These are phyloP conservation scores for Orgyia antiqua DNA, from an alignment of 2,888 invertebrate genomes.

Conservation along the genomic window DNA sequence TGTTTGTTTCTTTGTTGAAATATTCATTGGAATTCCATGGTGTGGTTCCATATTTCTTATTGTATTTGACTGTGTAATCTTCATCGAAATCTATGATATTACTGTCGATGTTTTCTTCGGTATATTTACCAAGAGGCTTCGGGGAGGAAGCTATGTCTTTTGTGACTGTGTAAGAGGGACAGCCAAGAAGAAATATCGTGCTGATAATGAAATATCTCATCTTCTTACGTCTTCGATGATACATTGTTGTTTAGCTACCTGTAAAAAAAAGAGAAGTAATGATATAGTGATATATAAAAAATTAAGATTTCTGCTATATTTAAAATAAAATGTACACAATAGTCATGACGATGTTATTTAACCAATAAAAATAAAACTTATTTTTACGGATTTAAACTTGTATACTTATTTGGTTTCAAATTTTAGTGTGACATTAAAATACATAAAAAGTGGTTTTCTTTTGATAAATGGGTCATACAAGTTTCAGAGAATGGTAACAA, in stretches of 20 bases:
- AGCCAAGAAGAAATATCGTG: conserved; percentile 46
- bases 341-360: neutral
- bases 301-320: too few relatives aligned
- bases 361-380: too few relatives aligned
- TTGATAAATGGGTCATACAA: too few relatives aligned
- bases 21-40: conserved; percentile 45
- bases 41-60: conserved; percentile 48
- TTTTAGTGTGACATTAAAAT: too few relatives aligned
- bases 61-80: conserved; percentile 53
- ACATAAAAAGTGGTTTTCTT: too few relatives aligned
- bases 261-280: conserved; percentile 50
- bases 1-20: conserved; percentile 53
- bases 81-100: conserved; percentile 67
- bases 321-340: too few relatives aligned
- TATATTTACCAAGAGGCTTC: conserved; percentile 22
- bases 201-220: conserved; percentile 43
- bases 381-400: neutral
- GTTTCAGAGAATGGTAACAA: too few relatives aligned
- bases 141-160: conserved; percentile 42
- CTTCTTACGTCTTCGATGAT: conserved; percentile 57
- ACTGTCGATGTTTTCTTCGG: conserved; percentile 49
- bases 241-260: conserved; percentile 58
- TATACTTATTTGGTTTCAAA: too few relatives aligned
- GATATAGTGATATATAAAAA: too few relatives aligned
- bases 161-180: conserved; percentile 25